Percentiles rank a stretch among this genome's conserved stretches.
phyloP scores from a whole-genome alignment of 2,113 vertebrate genomes.

The Melierax canorus region DNA sequence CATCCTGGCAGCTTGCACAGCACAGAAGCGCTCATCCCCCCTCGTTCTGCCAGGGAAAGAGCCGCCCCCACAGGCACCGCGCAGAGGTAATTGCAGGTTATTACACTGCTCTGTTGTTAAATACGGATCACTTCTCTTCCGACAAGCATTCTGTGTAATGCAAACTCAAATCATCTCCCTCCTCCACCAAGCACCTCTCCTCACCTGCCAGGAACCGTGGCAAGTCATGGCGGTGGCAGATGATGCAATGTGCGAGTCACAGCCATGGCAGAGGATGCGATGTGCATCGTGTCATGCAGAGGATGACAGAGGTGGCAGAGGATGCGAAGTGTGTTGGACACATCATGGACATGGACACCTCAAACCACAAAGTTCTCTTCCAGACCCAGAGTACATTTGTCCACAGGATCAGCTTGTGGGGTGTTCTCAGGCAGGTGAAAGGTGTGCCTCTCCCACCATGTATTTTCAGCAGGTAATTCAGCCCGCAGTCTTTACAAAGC shows the following conservation, averaged over 20 bases:
- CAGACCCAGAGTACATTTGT: background rate
- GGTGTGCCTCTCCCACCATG: too few relatives aligned
- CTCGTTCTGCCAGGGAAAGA: background rate
- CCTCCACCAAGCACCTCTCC: background rate
- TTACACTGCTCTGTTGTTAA: background rate
- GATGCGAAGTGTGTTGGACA: background rate
- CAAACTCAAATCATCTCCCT: background rate
- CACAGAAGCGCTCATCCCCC: background rate
- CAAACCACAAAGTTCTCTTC: background rate
- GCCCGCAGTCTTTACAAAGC: too few relatives aligned
- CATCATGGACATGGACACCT: background rate
- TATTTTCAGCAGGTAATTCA: accelerated
- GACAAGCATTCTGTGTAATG: background rate
- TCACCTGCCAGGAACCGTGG: background rate
- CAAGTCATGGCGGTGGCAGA: accelerated
- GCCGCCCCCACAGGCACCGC: background rate
- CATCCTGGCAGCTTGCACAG: accelerated
- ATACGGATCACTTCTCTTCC: slow-evolving; percentile 13
- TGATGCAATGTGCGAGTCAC: background rate
- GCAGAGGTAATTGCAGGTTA: background rate
- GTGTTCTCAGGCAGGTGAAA: too few relatives aligned
- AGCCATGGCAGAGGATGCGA: background rate
- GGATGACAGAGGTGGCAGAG: background rate
- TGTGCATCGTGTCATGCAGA: background rate
- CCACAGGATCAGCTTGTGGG: background rate